Conservation (phyloP, 2,113 vertebrate genomes). For the Ovibos moschatus region DNA sequence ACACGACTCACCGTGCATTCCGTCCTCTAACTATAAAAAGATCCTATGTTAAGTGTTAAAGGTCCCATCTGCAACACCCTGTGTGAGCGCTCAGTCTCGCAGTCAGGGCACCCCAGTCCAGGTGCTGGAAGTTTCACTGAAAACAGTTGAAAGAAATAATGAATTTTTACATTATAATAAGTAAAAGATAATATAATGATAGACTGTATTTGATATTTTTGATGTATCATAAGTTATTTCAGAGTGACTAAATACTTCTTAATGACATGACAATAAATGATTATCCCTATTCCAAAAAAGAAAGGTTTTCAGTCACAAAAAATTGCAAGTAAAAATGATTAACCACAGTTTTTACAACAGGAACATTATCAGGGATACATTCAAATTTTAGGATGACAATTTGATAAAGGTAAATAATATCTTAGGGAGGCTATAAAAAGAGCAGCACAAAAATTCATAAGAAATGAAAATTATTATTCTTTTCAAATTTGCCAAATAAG, state of each 20-base stretch:
- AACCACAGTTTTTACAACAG: background rate
- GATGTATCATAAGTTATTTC: background rate
- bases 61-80: background rate
- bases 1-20: background rate
- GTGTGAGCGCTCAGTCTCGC: background rate
- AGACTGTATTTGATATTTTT: background rate
- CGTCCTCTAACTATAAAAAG: background rate
- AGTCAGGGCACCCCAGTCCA: background rate
- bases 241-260: background rate
- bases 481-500: slow-evolving; percentile 43
- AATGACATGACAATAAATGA: background rate
- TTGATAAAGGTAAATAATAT: slow-evolving; percentile 8
- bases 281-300: background rate
- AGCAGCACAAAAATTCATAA: slow-evolving; percentile 4
- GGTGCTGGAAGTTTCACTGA: background rate
- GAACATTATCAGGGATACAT: background rate
- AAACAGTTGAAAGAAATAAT: background rate
- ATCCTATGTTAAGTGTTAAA: background rate
- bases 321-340: background rate
- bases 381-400: slow-evolving; percentile 16
- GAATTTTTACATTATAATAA: background rate
- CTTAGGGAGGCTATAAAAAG: background rate
- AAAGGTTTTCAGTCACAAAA: background rate
- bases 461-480: slow-evolving; percentile 19
- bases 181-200: background rate